Evolutionary conservation across 2,113 vertebrate species (phyloP).

Genomic region (Vanacampus margaritifer): DNA sequence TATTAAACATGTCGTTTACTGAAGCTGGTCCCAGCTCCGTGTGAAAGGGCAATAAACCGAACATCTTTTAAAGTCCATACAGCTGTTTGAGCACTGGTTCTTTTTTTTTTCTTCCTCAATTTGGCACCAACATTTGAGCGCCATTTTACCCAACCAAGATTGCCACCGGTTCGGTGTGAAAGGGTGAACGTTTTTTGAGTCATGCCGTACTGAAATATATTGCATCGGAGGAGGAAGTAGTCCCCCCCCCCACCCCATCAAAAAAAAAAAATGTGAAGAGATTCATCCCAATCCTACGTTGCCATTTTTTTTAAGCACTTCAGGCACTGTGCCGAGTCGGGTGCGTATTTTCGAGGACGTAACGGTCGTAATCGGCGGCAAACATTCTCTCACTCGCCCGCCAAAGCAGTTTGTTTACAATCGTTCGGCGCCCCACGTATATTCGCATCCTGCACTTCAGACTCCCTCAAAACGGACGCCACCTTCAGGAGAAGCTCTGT

Average conservation of each 20-base stretch:
- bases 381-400: neutral
- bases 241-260: neutral
- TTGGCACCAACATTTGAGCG: neutral
- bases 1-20: too few relatives aligned
- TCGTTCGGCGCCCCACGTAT: neutral
- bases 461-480: neutral
- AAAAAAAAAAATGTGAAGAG: neutral
- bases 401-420: neutral
- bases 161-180: neutral
- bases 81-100: too few relatives aligned
- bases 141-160: neutral
- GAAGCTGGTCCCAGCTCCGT: too few relatives aligned
- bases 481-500: constrained; percentile 1
- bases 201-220: constrained; percentile 34
- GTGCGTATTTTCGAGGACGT: neutral
- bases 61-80: too few relatives aligned
- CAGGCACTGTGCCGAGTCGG: neutral
- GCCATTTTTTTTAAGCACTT: neutral
- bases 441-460: neutral
- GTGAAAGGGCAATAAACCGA: too few relatives aligned
- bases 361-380: neutral
- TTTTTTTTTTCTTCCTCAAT: neutral
- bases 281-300: neutral
- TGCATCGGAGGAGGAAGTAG: constrained; percentile 37
- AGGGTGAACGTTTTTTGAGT: neutral